Conservation (phyloP, 2,797 vertebrate species). For the Phrynocephalus guinanensis region DNA sequence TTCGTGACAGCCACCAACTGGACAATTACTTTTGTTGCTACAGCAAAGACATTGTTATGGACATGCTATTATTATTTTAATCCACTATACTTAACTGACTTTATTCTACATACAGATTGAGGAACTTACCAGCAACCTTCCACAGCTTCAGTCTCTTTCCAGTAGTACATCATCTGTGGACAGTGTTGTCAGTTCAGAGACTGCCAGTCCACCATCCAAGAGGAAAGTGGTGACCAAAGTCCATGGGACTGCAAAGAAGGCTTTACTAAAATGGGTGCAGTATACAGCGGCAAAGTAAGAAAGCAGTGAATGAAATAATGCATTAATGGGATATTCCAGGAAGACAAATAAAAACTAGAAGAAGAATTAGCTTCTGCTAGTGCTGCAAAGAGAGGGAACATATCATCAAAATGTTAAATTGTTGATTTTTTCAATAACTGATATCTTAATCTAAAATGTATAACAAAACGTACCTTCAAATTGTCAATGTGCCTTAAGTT, state of each 20-base stretch:
- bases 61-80: constrained; percentile 2
- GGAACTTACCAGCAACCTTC: constrained; percentile 93
- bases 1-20: background rate
- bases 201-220: constrained; percentile 92
- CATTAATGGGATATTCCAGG: constrained; percentile 8
- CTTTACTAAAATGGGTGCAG: constrained; percentile 94
- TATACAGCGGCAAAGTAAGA: constrained; percentile 90
- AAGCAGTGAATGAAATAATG: background rate
- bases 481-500: background rate
- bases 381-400: constrained; percentile 23
- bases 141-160: constrained; percentile 86
- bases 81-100: background rate
- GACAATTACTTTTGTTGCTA: background rate
- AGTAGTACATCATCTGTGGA: constrained; percentile 93
- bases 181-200: constrained; percentile 88
- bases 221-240: constrained; percentile 87
- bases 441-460: background rate
- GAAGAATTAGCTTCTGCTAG: constrained; percentile 19
- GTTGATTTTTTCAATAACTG: background rate
- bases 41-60: background rate
- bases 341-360: constrained; percentile 40
- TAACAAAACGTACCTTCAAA: background rate
- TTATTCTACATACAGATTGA: constrained; percentile 84
- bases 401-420: background rate
- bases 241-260: constrained; percentile 92